Evolutionary conservation across 1,140 invertebrate genomes (phyloP), one percentile per base, ranked within the genome.

Genomic region (Lycorma delicatula): DNA sequence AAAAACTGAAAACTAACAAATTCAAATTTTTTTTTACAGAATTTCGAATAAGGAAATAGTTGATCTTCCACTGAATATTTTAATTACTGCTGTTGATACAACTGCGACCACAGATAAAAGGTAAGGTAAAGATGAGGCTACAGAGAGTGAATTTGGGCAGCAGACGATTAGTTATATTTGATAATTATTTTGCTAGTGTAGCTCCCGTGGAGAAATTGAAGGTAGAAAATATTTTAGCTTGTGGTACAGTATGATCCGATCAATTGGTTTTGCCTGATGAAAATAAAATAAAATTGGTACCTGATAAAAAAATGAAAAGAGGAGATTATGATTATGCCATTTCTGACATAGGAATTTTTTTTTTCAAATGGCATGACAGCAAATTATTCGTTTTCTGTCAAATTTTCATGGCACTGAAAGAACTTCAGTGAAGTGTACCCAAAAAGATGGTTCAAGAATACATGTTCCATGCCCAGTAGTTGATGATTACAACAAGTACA

Each of bases 391-490:
- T 27, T 23, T 60, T 18, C 25, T 28, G 22, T 60, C 54, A 16
- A 60, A 60, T 22, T 60, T 26, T 31, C 58, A 60, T 54, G 51
- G 57, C n/a, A 38, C 50, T 29, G 57, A 54, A 54, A 26, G 38
- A 9, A 38, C 27, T 26, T 48, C 34, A 23, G 57, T 54, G 18
- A 31, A 13, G 36, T 54, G 57, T 54, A 59, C 51, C 12, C 23
- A 44, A 41, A 59, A 56, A 27, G 54, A 56, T 56, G 54, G 54
- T 5, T 47, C 25, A 53, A 63, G 61, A 59, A 57, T 72, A 6
- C 65, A 70, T 53, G 68, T 76, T 26, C 20, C 61, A 46, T 68
- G 72, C 58, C 71, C 70, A 46, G 65, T 73, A 52, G 70, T 75
- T 1, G 66, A 67, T 53, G 61, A 69, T 46, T 76, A 76, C 61